Conservation (phyloP, 2,888 invertebrate genomes). For the Drosophila seclusa region DNA sequence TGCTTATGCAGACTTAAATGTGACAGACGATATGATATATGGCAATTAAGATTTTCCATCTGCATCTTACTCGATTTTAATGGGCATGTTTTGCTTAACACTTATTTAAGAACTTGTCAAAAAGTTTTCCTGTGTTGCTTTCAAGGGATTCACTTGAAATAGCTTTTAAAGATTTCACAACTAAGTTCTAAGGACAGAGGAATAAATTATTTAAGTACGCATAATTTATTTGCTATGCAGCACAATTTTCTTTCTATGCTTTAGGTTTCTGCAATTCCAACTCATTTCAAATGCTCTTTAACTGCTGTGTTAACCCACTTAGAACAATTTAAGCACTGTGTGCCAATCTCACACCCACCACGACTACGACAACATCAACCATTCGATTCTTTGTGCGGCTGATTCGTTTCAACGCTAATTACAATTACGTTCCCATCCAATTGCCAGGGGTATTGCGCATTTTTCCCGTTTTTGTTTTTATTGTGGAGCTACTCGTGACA, state of each 20-base stretch:
- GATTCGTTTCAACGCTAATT: conserved; percentile 65
- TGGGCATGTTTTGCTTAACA: background rate
- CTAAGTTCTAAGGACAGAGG: background rate
- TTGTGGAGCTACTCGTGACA: conserved; percentile 23
- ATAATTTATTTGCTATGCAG: conserved; percentile 1
- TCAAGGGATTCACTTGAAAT: background rate
- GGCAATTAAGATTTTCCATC: background rate
- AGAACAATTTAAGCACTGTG: conserved; percentile 56
- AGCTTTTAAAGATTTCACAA: background rate
- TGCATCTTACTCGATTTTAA: background rate
- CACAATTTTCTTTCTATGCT: background rate
- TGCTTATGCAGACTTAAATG: background rate
- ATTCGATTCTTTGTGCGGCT: conserved; percentile 52
- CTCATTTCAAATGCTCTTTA: conserved; percentile 56
- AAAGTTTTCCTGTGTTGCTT: background rate
- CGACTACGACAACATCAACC: conserved; percentile 4
- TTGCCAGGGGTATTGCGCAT: conserved; percentile 11
- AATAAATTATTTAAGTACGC: conserved; percentile 4
- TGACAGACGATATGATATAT: background rate
- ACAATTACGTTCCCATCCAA: conserved; percentile 60
- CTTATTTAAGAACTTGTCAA: background rate
- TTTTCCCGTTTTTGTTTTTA: background rate
- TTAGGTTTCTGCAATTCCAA: conserved; percentile 1
- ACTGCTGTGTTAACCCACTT: conserved; percentile 66
- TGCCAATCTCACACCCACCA: conserved; percentile 53